Conservation (phyloP, 2,888 invertebrate species). For the Microdon myrmicae region DNA sequence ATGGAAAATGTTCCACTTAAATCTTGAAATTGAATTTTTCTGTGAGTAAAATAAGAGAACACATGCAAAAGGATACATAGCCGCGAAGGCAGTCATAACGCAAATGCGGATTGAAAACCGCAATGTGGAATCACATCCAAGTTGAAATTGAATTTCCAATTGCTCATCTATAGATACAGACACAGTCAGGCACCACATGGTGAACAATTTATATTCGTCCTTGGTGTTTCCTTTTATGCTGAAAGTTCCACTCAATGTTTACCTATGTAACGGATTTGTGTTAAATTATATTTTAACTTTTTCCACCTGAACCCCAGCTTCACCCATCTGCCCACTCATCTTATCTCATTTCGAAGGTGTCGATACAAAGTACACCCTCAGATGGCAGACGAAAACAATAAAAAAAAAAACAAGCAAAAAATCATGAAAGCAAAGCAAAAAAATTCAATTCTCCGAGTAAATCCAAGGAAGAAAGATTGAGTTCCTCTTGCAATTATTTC, state of each 20-base stretch:
- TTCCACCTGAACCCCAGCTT: no score
- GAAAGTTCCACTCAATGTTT: slow-evolving; percentile 21
- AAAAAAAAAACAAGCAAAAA: slow-evolving; percentile 13
- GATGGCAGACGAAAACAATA: slow-evolving; percentile 14
- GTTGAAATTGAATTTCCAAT: slow-evolving; percentile 40
- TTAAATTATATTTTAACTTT: slow-evolving; percentile 2
- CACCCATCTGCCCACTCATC: no score
- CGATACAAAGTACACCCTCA: slow-evolving; percentile 1
- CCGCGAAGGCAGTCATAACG: slow-evolving; percentile 1
- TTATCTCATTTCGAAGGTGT: no score
- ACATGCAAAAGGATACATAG: no score
- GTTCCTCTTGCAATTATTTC: slow-evolving; percentile 27
- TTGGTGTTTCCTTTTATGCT: background rate
- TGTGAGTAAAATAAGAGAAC: slow-evolving; percentile 2
- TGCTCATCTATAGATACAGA: slow-evolving; percentile 16
- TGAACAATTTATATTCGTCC: slow-evolving; percentile 2
- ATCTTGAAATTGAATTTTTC: slow-evolving; percentile 36
- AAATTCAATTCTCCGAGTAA: slow-evolving; percentile 3
- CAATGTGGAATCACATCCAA: slow-evolving; percentile 20
- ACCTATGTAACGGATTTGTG: slow-evolving; percentile 12
- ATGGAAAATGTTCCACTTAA: slow-evolving; percentile 42
- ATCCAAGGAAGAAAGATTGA: background rate
- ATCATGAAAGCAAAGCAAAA: slow-evolving; percentile 22
- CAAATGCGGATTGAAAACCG: slow-evolving; percentile 21
- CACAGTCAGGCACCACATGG: slow-evolving; percentile 3